Percentiles rank a stretch among this genome's conserved stretches.
Evolutionary conservation across 2,888 invertebrate species (phyloP).

Genomic region (Amaurobius ferox): DNA sequence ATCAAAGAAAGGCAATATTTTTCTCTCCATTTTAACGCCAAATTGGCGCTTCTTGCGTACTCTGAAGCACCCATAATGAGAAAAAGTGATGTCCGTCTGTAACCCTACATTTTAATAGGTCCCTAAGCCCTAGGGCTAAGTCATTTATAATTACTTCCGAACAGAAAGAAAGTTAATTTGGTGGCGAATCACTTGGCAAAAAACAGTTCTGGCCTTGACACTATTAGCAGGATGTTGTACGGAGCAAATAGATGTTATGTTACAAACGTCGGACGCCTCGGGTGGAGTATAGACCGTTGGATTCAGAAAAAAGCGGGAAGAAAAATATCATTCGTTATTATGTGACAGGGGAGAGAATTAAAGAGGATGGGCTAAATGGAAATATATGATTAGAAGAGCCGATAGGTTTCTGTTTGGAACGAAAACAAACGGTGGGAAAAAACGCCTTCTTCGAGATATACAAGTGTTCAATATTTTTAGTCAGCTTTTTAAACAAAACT

Average conservation of each 20-base stretch:
- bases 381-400: too few species aligned
- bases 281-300: neutral
- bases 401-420: too few species aligned
- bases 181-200: neutral
- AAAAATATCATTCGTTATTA: neutral
- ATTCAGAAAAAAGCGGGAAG: neutral
- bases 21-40: too few species aligned
- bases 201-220: constrained; percentile 52
- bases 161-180: constrained; percentile 55
- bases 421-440: too few species aligned
- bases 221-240: constrained; percentile 57
- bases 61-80: too few species aligned
- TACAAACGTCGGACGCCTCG: neutral
- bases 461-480: too few species aligned
- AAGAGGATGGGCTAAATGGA: too few species aligned
- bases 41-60: too few species aligned
- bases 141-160: constrained; percentile 69
- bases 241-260: neutral
- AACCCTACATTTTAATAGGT: neutral
- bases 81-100: too few species aligned
- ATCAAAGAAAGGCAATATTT: too few species aligned
- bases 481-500: too few species aligned
- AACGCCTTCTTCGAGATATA: too few species aligned
- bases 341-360: neutral
- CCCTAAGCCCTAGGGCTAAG: constrained; percentile 36